These are phyloP conservation scores for Callorhinus ursinus DNA, from an alignment of 2,113 vertebrate genomes.

Conservation along the genomic window DNA sequence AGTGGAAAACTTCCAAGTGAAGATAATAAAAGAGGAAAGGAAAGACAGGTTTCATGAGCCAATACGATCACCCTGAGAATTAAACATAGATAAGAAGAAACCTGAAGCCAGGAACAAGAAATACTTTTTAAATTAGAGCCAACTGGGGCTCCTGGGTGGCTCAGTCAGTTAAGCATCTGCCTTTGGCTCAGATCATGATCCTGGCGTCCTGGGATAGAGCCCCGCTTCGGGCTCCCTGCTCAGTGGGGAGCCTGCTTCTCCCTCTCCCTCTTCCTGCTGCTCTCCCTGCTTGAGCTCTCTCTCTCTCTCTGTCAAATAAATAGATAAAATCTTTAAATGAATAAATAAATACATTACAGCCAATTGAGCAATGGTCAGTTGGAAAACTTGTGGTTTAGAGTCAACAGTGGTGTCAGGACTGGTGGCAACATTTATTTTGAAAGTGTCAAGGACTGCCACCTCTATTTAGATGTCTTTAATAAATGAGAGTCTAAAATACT, in stretches of 20 bases:
- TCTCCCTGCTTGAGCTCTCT: no score
- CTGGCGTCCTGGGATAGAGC: no score
- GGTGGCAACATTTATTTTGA: constrained; percentile 60
- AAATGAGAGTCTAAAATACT: constrained; percentile 70
- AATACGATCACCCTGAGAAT: constrained; percentile 11
- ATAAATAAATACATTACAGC: not conserved
- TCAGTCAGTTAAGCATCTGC: no score
- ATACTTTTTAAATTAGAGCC: not conserved
- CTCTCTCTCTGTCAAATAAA: no score
- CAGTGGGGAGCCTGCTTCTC: no score
- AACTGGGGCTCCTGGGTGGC: not conserved
- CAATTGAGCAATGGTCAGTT: constrained; percentile 15
- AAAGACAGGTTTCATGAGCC: not conserved
- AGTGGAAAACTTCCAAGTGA: not conserved
- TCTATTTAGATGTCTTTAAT: constrained; percentile 68
- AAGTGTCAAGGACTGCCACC: constrained; percentile 56
- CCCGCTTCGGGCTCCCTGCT: no score
- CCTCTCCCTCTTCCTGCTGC: no score
- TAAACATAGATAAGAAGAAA: not conserved
- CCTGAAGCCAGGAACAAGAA: not conserved
- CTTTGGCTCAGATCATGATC: no score
- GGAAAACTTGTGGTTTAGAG: not conserved
- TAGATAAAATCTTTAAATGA: no score
- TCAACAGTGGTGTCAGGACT: not conserved
- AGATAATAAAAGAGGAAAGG: not conserved